Evolutionary conservation across 2,888 invertebrate species (phyloP).

Genomic region (Rotaria socialis): DNA sequence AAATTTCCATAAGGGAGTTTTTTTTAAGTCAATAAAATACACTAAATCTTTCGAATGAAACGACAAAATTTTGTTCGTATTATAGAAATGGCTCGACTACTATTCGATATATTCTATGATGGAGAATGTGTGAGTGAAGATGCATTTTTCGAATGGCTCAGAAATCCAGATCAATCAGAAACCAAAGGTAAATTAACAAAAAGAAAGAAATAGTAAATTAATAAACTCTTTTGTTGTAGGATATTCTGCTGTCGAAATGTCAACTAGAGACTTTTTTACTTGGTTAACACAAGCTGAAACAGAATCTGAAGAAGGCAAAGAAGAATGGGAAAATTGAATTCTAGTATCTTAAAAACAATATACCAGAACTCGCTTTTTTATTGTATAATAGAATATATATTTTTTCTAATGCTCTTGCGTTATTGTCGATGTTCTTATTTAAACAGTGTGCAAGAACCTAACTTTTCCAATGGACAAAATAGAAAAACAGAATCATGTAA

Average conservation of each 20-base stretch:
- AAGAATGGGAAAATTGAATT: neutral
- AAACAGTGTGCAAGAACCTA: too few species aligned
- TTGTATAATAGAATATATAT: too few species aligned
- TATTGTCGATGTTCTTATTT: too few species aligned
- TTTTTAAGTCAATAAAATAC: too few species aligned
- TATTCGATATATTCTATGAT: conserved; percentile 75
- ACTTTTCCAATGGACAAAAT: too few species aligned
- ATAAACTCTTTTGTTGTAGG: neutral
- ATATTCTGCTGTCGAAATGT: neutral
- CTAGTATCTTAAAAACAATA: too few species aligned
- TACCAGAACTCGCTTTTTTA: too few species aligned
- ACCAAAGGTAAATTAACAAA: neutral
- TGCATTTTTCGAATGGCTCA: conserved; percentile 75
- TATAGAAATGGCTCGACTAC: conserved; percentile 71
- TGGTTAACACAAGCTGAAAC: neutral
- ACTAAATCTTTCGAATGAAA: too few species aligned
- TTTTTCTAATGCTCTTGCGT: too few species aligned
- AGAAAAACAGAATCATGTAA: too few species aligned
- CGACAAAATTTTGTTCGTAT: conserved; percentile 50
- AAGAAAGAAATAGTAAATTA: too few species aligned
- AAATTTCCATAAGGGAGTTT: too few species aligned
- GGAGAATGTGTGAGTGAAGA: conserved; percentile 74
- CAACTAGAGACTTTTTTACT: neutral
- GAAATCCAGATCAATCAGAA: conserved; percentile 63
- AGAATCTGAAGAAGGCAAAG: neutral